phyloP scores from a whole-genome alignment of 2,888 invertebrate genomes.

The Hedychridium roseum region DNA sequence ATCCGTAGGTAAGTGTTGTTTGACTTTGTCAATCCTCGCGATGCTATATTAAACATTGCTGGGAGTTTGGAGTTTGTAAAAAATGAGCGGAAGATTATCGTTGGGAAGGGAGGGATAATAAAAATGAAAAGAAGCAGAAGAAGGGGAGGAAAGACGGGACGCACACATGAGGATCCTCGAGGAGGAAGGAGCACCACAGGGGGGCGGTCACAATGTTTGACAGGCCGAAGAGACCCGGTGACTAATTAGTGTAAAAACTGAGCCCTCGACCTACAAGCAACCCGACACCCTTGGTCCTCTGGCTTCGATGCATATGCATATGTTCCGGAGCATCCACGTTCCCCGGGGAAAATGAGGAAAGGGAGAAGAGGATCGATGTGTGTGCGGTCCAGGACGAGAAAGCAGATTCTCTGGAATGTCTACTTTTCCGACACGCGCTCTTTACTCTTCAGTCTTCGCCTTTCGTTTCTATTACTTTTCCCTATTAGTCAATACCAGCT shows the following conservation, averaged over 20 bases:
- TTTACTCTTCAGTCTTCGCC: neutral
- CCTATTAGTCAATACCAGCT: too few relatives aligned
- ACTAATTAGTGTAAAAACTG: constrained; percentile 62
- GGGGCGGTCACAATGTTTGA: constrained; percentile 57
- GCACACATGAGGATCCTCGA: constrained; percentile 38
- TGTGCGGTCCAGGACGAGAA: neutral
- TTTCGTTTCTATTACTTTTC: too few relatives aligned
- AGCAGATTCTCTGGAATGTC: constrained; percentile 9
- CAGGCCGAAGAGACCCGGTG: constrained; percentile 58
- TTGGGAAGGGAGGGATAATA: constrained; percentile 12
- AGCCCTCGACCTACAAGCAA: constrained; percentile 45
- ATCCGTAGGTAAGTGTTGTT: too few relatives aligned
- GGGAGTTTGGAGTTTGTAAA: too few relatives aligned
- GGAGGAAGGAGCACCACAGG: constrained; percentile 51
- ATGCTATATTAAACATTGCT: too few relatives aligned
- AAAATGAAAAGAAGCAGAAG: constrained; percentile 15
- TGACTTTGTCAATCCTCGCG: too few relatives aligned
- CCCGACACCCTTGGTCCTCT: constrained; percentile 46
- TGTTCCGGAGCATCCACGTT: neutral
- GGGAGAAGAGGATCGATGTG: neutral
- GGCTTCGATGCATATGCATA: constrained; percentile 12
- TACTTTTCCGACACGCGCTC: constrained; percentile 9
- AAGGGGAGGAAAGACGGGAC: constrained; percentile 12
- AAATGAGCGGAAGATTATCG: too few relatives aligned
- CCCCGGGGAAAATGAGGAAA: neutral